Evolutionary conservation across 2,113 vertebrate species (phyloP).

Genomic region (Pao palembangensis): DNA sequence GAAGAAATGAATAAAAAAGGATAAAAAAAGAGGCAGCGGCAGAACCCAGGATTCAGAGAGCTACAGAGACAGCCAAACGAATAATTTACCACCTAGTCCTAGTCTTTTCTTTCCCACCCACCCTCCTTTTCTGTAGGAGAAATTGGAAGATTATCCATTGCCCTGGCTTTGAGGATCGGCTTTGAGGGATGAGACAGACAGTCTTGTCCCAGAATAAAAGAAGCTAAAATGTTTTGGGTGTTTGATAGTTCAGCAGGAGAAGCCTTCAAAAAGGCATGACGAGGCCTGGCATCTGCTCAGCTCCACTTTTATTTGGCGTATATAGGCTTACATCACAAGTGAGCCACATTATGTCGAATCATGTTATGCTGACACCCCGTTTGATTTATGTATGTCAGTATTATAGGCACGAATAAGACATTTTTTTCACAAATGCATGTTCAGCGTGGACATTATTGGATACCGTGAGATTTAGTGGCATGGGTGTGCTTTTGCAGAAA

Average conservation of each 20-base stretch:
- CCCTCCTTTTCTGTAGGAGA: constrained; percentile 28
- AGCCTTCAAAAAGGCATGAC: constrained; percentile 42
- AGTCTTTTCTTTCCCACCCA: constrained; percentile 15
- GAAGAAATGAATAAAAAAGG: constrained; percentile 22
- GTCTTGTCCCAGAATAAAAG: constrained; percentile 40
- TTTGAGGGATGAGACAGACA: constrained; percentile 66
- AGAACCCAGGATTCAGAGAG: constrained; percentile 23
- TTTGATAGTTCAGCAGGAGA: constrained; percentile 54
- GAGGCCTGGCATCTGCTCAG: constrained; percentile 42
- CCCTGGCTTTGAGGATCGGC: constrained; percentile 58
- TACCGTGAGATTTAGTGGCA: constrained; percentile 8
- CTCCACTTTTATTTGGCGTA: constrained; percentile 44
- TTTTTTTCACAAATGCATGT: constrained; percentile 4
- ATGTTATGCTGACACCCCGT: constrained; percentile 13
- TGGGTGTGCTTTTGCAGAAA: constrained; percentile 22
- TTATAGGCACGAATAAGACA: constrained; percentile 5
- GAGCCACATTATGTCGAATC: constrained; percentile 30
- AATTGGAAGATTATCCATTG: constrained; percentile 66
- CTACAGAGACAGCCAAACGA: constrained; percentile 38
- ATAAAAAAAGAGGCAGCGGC: constrained; percentile 12
- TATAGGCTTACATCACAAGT: constrained; percentile 44
- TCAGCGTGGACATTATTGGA: constrained; percentile 1
- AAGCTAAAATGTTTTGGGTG: constrained; percentile 53
- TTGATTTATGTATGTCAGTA: constrained; percentile 11
- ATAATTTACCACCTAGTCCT: constrained; percentile 50